Percentiles rank a stretch among this genome's conserved stretches.
These are phyloP conservation scores for Perodicticus potto DNA, from an alignment of 2,797 vertebrate genomes.

Conservation along the genomic window DNA sequence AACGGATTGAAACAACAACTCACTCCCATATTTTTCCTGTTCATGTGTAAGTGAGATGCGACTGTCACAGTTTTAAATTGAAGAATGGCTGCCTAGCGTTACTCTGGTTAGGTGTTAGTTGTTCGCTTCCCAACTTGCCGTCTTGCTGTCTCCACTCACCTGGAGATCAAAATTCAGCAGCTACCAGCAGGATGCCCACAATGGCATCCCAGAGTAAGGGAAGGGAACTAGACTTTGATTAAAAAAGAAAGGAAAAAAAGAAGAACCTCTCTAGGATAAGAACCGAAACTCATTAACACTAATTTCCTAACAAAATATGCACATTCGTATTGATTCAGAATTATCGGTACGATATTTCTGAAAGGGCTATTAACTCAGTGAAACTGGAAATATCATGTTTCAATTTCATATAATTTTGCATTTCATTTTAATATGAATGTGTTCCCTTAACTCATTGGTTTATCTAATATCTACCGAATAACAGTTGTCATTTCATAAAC, in stretches of 20 bases:
- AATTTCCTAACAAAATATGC: slow-evolving; percentile 33
- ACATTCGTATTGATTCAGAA: neutral
- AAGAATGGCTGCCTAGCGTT: neutral
- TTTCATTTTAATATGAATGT: slow-evolving; percentile 61
- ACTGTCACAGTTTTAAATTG: neutral
- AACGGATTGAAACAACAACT: neutral
- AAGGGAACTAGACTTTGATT: neutral
- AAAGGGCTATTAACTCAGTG: neutral
- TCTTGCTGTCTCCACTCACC: neutral
- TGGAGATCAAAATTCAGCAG: neutral
- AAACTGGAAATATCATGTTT: neutral
- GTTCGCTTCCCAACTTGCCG: neutral
- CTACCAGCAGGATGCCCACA: neutral
- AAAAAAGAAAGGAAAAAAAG: neutral
- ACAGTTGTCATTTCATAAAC: neutral
- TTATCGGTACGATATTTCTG: neutral
- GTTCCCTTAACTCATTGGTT: neutral
- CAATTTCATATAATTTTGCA: slow-evolving; percentile 9
- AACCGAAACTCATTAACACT: neutral
- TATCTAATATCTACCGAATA: slow-evolving; percentile 26
- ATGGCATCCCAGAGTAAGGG: neutral
- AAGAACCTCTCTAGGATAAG: neutral
- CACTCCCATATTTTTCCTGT: neutral
- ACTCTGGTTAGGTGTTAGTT: neutral
- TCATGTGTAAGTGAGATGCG: neutral